Conservation (phyloP, 2,888 invertebrate genomes). For the Orchesella flavescens region DNA sequence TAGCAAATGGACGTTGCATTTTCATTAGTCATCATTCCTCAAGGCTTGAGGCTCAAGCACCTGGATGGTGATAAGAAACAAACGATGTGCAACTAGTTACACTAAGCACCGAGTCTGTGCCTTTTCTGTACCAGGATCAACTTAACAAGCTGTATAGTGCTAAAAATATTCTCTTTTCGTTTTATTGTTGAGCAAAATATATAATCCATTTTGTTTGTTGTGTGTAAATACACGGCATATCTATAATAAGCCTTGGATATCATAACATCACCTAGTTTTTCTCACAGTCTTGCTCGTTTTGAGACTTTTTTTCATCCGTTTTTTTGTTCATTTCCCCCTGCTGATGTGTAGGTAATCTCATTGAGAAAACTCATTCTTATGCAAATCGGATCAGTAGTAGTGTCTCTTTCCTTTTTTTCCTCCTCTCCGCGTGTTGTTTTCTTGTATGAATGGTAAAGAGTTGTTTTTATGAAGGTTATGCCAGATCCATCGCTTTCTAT, state of each 20-base stretch:
- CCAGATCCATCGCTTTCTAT: no score
- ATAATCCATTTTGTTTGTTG: constrained; percentile 38
- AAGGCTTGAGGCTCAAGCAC: no score
- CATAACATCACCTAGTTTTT: constrained; percentile 25
- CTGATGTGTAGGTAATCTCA: constrained; percentile 57
- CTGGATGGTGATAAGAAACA: no score
- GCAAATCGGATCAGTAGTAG: constrained; percentile 64
- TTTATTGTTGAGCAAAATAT: background rate
- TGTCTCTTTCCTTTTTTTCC: constrained; percentile 44
- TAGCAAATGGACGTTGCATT: no score
- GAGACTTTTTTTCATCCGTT: constrained; percentile 16
- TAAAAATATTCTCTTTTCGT: no score
- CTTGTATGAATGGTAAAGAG: constrained; percentile 23
- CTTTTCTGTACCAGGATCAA: background rate
- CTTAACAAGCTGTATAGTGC: background rate
- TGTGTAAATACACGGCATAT: constrained; percentile 29
- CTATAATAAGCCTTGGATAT: background rate
- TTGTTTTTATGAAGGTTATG: constrained; percentile 32
- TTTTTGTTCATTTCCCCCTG: constrained; percentile 32
- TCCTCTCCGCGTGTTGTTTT: constrained; percentile 17
- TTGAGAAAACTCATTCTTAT: constrained; percentile 59
- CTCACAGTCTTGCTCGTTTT: constrained; percentile 38
- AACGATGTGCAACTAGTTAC: background rate
- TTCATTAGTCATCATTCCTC: no score
- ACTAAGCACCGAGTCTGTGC: background rate